Conservation (phyloP, 1,140 invertebrate genomes). For the Stegodyphus dumicola region DNA sequence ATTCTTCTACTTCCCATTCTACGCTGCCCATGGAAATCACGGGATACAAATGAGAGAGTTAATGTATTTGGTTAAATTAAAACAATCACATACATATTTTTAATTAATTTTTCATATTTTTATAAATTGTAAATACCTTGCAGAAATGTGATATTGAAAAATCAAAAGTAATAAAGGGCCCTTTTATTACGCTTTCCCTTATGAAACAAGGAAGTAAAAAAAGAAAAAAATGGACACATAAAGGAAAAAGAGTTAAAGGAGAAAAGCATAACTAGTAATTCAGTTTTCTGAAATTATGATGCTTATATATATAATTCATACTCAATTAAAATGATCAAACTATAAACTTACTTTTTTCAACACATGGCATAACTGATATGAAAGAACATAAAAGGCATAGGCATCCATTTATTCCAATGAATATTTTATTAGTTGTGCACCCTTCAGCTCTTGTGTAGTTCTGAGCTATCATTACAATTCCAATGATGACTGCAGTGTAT, state of each 20-base stretch:
- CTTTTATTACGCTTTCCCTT: no score
- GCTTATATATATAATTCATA: background rate
- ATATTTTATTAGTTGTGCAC: constrained; percentile 65
- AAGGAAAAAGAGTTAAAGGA: background rate
- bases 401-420: constrained; percentile 66
- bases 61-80: no score
- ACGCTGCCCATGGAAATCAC: no score
- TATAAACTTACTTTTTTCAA: constrained; percentile 67
- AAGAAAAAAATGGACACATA: no score
- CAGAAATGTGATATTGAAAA: no score
- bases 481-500: constrained; percentile 63
- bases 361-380: constrained; percentile 65
- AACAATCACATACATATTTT: no score
- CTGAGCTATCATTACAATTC: constrained; percentile 63
- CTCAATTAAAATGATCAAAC: background rate
- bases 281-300: background rate
- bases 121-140: no score
- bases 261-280: background rate
- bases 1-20: no score
- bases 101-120: no score
- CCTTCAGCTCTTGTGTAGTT: constrained; percentile 65
- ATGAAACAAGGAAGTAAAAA: no score
- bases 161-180: no score
- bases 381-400: constrained; percentile 65
- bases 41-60: no score